These are phyloP conservation scores for Ips nitidus DNA, from an alignment of 1,140 invertebrate genomes.

Conservation along the genomic window DNA sequence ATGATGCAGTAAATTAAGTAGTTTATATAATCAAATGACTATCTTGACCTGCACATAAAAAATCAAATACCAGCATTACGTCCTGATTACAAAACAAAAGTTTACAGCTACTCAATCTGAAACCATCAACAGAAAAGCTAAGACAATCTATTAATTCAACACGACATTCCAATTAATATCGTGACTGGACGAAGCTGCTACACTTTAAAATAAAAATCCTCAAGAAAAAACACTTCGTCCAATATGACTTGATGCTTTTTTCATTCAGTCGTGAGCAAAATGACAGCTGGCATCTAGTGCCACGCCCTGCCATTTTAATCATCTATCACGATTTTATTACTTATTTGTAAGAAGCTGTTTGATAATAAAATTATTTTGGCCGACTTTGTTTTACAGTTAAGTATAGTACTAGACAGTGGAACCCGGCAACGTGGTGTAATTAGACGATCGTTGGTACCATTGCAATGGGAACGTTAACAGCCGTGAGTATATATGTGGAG, in stretches of 20 bases:
- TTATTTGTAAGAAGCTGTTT: neutral
- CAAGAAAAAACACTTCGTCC: neutral
- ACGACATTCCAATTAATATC: slow-evolving; percentile 1
- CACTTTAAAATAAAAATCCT: neutral
- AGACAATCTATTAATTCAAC: slow-evolving; percentile 2
- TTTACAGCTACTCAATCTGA: neutral
- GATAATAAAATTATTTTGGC: neutral
- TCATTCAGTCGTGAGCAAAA: neutral
- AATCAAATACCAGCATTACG: no score
- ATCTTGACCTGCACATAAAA: no score
- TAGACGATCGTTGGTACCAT: no score
- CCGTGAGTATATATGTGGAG: no score
- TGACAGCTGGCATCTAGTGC: neutral
- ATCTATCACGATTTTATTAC: slow-evolving; percentile 2
- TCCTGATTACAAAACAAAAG: no score
- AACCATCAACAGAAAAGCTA: neutral
- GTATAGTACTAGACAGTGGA: neutral
- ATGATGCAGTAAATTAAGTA: no score
- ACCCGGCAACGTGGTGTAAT: no score
- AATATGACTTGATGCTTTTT: neutral
- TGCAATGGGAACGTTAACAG: no score
- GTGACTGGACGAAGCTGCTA: neutral
- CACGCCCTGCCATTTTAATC: neutral
- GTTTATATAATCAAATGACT: no score
- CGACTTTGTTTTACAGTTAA: neutral